phyloP scores from a whole-genome alignment of 2,113 vertebrate genomes.

The Nesogale talazaci region DNA sequence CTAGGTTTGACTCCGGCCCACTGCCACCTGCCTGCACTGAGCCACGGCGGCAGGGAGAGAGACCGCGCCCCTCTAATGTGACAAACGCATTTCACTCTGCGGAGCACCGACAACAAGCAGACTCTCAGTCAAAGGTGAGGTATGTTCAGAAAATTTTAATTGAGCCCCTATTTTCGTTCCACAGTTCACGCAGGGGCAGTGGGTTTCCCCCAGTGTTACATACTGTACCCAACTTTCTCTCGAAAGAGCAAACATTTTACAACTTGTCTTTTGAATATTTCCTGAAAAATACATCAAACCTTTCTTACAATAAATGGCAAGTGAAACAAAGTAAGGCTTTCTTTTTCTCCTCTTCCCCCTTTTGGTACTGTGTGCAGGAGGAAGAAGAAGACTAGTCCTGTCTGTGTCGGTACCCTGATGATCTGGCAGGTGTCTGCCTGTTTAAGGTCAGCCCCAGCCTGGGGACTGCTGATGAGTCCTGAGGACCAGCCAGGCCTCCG shows the following conservation, averaged over 20 bases:
- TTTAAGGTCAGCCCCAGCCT: neutral
- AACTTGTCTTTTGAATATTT: slow-evolving; percentile 61
- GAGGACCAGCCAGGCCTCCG: neutral
- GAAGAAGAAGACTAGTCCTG: slow-evolving; percentile 68
- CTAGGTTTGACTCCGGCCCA: neutral
- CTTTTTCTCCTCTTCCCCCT: slow-evolving; percentile 35
- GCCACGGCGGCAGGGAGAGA: neutral
- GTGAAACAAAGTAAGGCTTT: slow-evolving; percentile 67
- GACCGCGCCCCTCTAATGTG: neutral
- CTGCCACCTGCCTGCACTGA: neutral
- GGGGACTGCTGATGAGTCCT: neutral
- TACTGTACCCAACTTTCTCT: slow-evolving; percentile 60
- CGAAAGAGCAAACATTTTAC: slow-evolving; percentile 70
- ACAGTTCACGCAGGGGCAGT: slow-evolving; percentile 67
- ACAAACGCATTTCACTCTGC: neutral
- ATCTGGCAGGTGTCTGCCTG: neutral
- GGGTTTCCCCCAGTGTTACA: slow-evolving; percentile 64
- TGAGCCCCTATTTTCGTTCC: slow-evolving; percentile 71
- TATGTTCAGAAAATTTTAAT: slow-evolving; percentile 82
- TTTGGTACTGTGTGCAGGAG: slow-evolving; percentile 35
- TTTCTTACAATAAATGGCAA: slow-evolving; percentile 69
- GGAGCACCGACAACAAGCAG: slow-evolving; percentile 35
- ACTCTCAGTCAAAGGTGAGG: slow-evolving; percentile 66
- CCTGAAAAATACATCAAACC: slow-evolving; percentile 69
- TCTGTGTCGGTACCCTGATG: slow-evolving; percentile 41